Base-by-base conservation (phyloP, 2,888 invertebrate genomes). In the Dendrolimus pini region DNA sequence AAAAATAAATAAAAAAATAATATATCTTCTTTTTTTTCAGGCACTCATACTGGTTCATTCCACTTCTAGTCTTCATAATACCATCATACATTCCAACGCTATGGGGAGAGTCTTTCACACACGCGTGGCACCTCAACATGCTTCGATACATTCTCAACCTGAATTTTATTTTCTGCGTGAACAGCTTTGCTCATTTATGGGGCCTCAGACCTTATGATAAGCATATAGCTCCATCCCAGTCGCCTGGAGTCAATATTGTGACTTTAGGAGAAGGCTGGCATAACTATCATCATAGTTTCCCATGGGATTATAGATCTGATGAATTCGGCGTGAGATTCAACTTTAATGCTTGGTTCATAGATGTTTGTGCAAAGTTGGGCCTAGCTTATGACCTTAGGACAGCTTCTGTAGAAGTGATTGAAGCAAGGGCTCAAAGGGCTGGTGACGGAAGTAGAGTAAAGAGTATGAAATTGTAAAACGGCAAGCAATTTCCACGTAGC, bases 181-280 rank as follows among this genome's bases (percentile, higher is more conserved):
- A 94, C 80, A 92, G 92, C 65, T 89, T 89, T 1, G 93, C 93
- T 13, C 93, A 94, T 75, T 68, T 76, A 55, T 84, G 78, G 77
- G 86, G 85, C 9, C 68, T 73, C 58, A 77, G 74, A 52, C 84
- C 85, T 30, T 87, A 83, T 59, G 80, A 93, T 61, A 74, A 70
- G 67, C 59, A 57, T 10, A 67, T 75, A 13, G 13, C 55, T 1
- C 59, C 64, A 0, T 13, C 58, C 9, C 58, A 64, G 42, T 56
- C 42, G 52, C 12, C 54, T 9, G 1, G 55, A 10, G 41, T 61
- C 1, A 9, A 56, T 1, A 1, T 59, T 3, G 42, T 58, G 0
- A 60, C 61, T 1, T 42, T 65, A 7, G 65, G 63, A 1, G 94
- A 94, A 77, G 95, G 95, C 7, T 95, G 93, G 93, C 95, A 95